Base-by-base conservation (phyloP, 2,113 vertebrate genomes). In the Entomyzon cyanotis region DNA sequence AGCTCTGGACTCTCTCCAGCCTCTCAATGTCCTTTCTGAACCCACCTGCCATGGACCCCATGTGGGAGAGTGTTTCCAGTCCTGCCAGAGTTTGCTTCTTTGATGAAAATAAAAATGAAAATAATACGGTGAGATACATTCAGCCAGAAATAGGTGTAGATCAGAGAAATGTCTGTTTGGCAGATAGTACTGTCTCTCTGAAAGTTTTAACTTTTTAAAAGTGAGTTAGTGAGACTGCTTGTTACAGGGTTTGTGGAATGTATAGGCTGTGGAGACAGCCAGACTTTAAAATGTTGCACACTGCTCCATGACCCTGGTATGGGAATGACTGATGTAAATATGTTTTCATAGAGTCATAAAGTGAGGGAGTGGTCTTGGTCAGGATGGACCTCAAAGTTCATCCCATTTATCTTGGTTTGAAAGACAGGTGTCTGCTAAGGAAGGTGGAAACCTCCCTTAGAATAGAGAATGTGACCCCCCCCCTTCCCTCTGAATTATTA, bases 251-350 rank as follows among this genome's bases (percentile, higher is more conserved):
- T 58, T 67, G 22, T 44, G 30, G 33, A 52, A 33, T 25, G 7
- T 19, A 4, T 11, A 12, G 10, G 3, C 24, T 59, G 8, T 33
- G 73, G 46, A 30, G 13, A 30, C 33, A 46, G 18, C 14, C n/a
- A 53, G 31, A 31, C 69, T 52, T 70, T 58, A 41, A 83, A 73
- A 55, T n/a, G 5, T 25, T 27, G 49, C 30, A 16, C 15, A 2
- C 16, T 30, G 31, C 37, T 68, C 53, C 1, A 0, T 62, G 52
- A 33, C 22, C 10, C 25, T 7, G 11, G 7, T 28, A 5, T 9
- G 46, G 70, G 56, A 62, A 67, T 75, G 53, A 44, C 39, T 41
- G 28, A 19, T 46, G 10, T 15, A 37, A 59, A 73, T 55, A 33
- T 6, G 0, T n/a, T 42, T 71, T 41, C 42, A 25, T 2, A 63